These are phyloP conservation scores for Heliconius hortense DNA, from an alignment of 2,888 invertebrate species.

Conservation along the genomic window DNA sequence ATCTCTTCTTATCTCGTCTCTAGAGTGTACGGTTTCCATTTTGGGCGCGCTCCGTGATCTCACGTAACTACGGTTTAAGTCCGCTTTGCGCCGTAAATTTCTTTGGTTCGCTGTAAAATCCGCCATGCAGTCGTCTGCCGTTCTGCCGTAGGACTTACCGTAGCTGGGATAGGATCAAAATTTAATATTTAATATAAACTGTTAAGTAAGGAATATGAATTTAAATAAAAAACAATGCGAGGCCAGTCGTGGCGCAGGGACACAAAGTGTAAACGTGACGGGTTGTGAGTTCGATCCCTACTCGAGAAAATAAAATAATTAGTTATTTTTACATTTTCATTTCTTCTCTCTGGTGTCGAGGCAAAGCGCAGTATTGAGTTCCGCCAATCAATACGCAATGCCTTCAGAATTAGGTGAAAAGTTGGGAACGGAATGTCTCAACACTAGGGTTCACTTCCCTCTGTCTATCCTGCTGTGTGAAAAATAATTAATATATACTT, in stretches of 20 bases:
- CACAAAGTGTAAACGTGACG: background rate
- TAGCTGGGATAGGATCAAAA: conserved; percentile 54
- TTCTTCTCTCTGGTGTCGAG: background rate
- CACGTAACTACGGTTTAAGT: conserved; percentile 70
- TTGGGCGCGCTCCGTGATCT: conserved; percentile 81
- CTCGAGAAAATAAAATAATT: background rate
- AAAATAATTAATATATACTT: background rate
- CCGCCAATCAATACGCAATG: background rate
- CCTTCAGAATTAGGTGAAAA: no score
- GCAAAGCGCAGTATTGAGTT: background rate
- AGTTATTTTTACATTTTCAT: background rate
- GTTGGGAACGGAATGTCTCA: no score
- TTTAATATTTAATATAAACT: background rate
- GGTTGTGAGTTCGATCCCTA: background rate
- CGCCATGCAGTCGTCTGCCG: conserved; percentile 83
- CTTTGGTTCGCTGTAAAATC: conserved; percentile 78
- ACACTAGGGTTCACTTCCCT: no score
- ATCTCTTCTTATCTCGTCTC: conserved; percentile 79
- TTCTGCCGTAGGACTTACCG: conserved; percentile 81
- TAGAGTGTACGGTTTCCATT: conserved; percentile 79
- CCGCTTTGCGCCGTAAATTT: conserved; percentile 66
- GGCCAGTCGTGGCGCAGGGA: background rate
- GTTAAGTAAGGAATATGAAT: background rate
- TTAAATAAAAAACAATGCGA: background rate
- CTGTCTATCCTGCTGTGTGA: no score